Conservation (phyloP, 2,888 invertebrate species). For the Papilio gigon region DNA sequence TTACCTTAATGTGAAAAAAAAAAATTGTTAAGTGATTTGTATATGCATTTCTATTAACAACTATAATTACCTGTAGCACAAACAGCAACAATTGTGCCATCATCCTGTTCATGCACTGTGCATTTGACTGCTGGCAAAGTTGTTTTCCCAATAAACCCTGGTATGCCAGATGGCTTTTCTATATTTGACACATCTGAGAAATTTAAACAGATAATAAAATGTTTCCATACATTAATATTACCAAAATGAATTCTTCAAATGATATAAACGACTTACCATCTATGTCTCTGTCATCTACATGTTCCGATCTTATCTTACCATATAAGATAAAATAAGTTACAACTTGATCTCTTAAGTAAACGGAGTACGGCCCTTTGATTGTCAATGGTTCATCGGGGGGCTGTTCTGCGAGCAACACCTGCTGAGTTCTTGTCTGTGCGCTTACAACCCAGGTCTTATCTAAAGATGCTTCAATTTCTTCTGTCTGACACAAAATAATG, state of each 20-base stretch:
- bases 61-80: constrained; percentile 87
- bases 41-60: too few relatives aligned
- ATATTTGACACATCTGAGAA: constrained; percentile 88
- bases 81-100: constrained; percentile 92
- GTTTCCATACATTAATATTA: background rate
- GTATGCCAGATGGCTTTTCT: constrained; percentile 81
- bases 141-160: constrained; percentile 74
- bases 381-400: constrained; percentile 84
- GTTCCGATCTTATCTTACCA: constrained; percentile 82
- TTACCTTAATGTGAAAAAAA: too few relatives aligned
- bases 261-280: constrained; percentile 82
- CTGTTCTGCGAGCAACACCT: constrained; percentile 85
- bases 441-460: constrained; percentile 97
- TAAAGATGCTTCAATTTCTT: constrained; percentile 87
- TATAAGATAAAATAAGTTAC: constrained; percentile 93
- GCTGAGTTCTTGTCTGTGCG: constrained; percentile 90
- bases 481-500: constrained; percentile 77
- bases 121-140: constrained; percentile 78
- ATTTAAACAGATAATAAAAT: background rate
- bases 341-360: constrained; percentile 88
- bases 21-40: too few relatives aligned
- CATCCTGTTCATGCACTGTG: constrained; percentile 95
- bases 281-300: constrained; percentile 76
- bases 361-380: constrained; percentile 92
- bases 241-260: background rate